These are phyloP conservation scores for Cylindroiulus punctatus DNA, from an alignment of 2,888 invertebrate species.

Conservation along the genomic window DNA sequence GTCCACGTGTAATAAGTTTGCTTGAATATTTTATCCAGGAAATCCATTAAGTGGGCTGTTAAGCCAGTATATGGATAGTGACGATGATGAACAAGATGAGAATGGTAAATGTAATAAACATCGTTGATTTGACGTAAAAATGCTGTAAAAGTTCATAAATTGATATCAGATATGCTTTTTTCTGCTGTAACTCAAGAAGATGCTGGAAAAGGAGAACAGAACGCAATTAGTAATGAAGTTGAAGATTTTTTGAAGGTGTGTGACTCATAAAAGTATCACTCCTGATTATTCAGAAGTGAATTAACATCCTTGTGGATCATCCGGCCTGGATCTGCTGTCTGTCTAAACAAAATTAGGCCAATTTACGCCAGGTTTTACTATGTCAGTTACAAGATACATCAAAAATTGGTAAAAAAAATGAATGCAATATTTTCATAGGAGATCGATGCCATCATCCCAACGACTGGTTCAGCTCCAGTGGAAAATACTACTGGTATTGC, in stretches of 20 bases:
- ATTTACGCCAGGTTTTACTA: neutral
- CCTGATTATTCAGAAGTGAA: neutral
- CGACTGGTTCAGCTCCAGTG: neutral
- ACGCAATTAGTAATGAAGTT: constrained; percentile 54
- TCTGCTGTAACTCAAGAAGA: neutral
- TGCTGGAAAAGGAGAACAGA: constrained; percentile 2
- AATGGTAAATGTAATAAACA: neutral
- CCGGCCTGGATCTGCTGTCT: too few species aligned
- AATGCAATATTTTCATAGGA: constrained; percentile 40
- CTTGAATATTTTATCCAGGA: neutral
- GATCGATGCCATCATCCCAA: constrained; percentile 52
- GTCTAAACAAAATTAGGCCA: too few species aligned
- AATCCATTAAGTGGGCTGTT: constrained; percentile 56
- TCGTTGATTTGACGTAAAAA: neutral
- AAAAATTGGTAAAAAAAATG: neutral
- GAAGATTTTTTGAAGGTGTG: constrained; percentile 57
- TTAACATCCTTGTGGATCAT: neutral
- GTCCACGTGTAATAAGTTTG: neutral
- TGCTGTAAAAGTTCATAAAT: neutral
- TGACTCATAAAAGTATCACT: neutral
- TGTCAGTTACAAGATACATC: neutral
- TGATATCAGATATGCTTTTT: neutral
- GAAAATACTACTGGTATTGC: neutral
- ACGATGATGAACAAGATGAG: constrained; percentile 54
- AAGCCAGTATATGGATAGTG: constrained; percentile 57